A percentile compares a stretch with the other conserved stretches of the same genome.
These are phyloP conservation scores for Tuta absoluta DNA, from an alignment of 2,888 invertebrate species.

Conservation along the genomic window DNA sequence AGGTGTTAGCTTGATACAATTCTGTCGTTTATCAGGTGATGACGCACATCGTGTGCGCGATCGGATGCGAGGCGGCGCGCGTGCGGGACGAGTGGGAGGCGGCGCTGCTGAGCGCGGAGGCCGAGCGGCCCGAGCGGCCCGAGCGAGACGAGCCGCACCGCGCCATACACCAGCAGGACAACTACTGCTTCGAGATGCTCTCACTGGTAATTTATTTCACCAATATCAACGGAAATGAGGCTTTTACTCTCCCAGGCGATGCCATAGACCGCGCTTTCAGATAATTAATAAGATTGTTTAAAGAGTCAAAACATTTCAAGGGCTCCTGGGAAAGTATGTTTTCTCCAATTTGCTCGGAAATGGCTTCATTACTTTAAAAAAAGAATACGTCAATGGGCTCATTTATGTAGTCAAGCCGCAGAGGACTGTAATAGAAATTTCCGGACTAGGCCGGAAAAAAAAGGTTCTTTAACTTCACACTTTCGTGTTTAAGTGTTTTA, in stretches of 20 bases:
- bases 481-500: no score
- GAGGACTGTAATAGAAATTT: no score
- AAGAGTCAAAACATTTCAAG: no score
- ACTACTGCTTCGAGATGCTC: conserved; percentile 99
- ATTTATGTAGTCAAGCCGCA: no score
- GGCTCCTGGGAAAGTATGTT: no score
- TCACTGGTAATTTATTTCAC: conserved; percentile 85
- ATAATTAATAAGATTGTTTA: no score
- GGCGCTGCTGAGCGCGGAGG: conserved; percentile 58
- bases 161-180: conserved; percentile 82
- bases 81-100: conserved; percentile 96
- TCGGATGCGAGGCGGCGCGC: conserved; percentile 91
- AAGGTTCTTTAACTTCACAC: no score
- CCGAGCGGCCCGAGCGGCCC: conserved; percentile 45
- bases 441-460: no score
- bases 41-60: conserved; percentile 94
- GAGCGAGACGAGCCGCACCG: conserved; percentile 46
- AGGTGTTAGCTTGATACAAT: no score
- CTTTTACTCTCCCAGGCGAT: neutral
- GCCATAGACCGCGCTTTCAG: neutral
- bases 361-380: no score
- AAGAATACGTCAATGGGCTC: no score
- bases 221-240: neutral
- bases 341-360: no score
- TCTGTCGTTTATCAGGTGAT: conserved; percentile 83